A percentile compares a stretch with the other conserved stretches of the same genome.
These are phyloP conservation scores for Noctua janthina DNA, from an alignment of 2,888 invertebrate species.

Conservation along the genomic window DNA sequence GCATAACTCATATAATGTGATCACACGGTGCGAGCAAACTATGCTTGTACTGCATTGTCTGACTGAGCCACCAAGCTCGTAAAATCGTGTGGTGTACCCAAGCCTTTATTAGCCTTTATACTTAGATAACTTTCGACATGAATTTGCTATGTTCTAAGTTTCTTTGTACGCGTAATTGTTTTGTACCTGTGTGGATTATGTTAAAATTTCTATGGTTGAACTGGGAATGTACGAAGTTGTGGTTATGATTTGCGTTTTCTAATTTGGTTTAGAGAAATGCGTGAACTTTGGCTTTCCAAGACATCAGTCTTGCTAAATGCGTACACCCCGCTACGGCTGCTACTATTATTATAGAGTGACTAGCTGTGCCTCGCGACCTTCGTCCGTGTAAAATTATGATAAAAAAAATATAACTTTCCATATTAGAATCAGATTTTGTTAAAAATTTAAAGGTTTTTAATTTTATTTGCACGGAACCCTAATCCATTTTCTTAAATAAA, in stretches of 20 bases:
- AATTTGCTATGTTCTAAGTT: constrained; percentile 44
- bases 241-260: constrained; percentile 9
- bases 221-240: constrained; percentile 12
- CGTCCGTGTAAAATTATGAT: not conserved
- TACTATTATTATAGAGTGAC: constrained; percentile 3
- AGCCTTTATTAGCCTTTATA: constrained; percentile 31
- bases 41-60: not conserved
- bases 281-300: constrained; percentile 37
- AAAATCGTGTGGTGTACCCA: constrained; percentile 18
- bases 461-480: not conserved
- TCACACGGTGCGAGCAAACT: not conserved
- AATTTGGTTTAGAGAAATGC: constrained; percentile 45
- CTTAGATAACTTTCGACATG: constrained; percentile 53
- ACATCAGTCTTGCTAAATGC: not conserved
- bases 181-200: constrained; percentile 36
- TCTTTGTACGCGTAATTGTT: constrained; percentile 52
- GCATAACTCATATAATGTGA: not conserved
- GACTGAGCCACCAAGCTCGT: not conserved
- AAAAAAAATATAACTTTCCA: not conserved
- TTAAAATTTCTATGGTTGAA: constrained; percentile 24
- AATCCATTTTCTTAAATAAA: not conserved
- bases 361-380: not conserved
- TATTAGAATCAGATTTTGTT: not conserved
- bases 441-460: too few species aligned
- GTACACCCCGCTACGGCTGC: not conserved